Evolutionary conservation across 2,888 invertebrate species (phyloP).

Genomic region (Eupithecia subumbrata): DNA sequence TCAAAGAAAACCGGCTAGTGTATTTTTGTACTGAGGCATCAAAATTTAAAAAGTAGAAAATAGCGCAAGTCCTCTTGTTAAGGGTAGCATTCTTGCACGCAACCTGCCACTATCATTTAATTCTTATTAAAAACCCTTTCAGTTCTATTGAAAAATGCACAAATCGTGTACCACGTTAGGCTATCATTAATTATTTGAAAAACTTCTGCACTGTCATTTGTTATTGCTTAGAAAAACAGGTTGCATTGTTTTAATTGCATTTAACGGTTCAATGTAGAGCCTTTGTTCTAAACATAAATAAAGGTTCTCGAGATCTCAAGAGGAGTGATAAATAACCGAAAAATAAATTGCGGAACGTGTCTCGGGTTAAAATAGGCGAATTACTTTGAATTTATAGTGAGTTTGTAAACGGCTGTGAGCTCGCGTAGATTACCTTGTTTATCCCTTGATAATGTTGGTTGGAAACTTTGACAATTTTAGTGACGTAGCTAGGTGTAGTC

Average conservation of each 20-base stretch:
- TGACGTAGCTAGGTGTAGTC: constrained; percentile 63
- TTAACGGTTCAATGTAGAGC: not conserved
- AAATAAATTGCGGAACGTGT: constrained; percentile 48
- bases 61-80: constrained; percentile 19
- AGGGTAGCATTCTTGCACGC: constrained; percentile 32
- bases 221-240: constrained; percentile 1
- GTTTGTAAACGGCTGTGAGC: constrained; percentile 45
- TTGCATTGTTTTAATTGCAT: constrained; percentile 17
- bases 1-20: not conserved
- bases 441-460: constrained; percentile 69
- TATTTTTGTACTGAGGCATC: not conserved
- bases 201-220: constrained; percentile 8
- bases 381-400: constrained; percentile 47
- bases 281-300: constrained; percentile 28
- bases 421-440: constrained; percentile 65
- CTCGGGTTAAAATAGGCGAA: constrained; percentile 46
- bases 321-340: constrained; percentile 44
- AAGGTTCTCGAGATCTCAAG: constrained; percentile 23
- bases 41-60: not conserved
- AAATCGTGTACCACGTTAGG: constrained; percentile 12
- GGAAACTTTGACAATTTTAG: constrained; percentile 78
- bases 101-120: constrained; percentile 17
- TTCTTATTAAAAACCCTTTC: constrained; percentile 22
- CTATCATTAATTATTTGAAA: not conserved
- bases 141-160: constrained; percentile 21